Percentiles rank a stretch among this genome's conserved stretches.
Conservation (phyloP, 2,797 vertebrate species). For the Sarcoramphus papa region DNA sequence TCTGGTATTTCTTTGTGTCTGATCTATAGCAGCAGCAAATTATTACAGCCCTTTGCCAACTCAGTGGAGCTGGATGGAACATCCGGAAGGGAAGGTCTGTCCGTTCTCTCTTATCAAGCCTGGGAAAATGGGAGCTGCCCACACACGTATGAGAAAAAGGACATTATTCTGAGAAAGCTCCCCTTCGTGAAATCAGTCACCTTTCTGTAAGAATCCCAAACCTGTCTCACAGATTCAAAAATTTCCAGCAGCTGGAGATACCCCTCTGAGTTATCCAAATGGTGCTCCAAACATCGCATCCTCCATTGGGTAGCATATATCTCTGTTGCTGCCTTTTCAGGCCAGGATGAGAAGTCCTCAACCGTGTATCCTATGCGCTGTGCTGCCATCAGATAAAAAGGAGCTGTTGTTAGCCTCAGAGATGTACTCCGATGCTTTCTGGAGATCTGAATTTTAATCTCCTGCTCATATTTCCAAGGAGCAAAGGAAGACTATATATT, state of each 20-base stretch:
- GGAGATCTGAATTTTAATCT: not conserved
- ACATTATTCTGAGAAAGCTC: not conserved
- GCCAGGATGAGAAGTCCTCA: not conserved
- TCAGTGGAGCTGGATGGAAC: not conserved
- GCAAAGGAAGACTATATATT: not conserved
- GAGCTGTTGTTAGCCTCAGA: not conserved
- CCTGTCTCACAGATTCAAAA: not conserved
- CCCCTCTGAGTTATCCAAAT: not conserved
- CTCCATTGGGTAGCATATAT: not conserved
- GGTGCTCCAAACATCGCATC: not conserved
- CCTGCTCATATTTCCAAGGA: not conserved
- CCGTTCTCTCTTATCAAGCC: not conserved
- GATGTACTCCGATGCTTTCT: not conserved
- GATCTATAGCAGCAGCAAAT: not conserved
- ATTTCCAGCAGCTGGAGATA: not conserved
- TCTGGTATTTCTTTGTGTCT: not conserved
- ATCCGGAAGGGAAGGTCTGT: not conserved
- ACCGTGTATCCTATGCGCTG: not conserved
- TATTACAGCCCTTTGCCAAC: not conserved
- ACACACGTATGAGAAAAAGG: rapidly evolving
- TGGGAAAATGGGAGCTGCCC: not conserved
- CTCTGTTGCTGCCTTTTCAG: not conserved
- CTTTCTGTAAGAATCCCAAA: not conserved
- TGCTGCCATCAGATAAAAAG: not conserved
- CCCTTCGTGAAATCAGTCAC: not conserved